Percentiles rank a stretch among this genome's conserved stretches.
Conservation (phyloP, 1,140 invertebrate species). For the Diachasma alloeum region DNA sequence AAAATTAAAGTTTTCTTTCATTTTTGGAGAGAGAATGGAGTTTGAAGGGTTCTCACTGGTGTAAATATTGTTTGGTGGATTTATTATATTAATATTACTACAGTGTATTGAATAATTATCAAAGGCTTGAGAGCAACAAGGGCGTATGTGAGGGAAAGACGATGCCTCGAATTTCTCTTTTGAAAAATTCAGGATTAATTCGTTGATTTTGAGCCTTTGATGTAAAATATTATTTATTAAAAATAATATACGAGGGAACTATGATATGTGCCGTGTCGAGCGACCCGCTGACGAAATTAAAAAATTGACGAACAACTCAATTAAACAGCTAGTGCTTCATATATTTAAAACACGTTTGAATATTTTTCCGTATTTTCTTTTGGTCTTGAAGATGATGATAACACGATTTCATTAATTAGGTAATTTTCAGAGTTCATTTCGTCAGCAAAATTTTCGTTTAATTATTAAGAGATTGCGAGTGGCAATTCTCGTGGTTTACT, state of each 20-base stretch:
- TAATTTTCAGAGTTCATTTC: background rate
- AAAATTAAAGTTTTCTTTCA: background rate
- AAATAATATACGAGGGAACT: background rate
- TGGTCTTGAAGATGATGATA: too few relatives aligned
- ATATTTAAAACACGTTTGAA: too few relatives aligned
- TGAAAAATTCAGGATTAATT: too few relatives aligned
- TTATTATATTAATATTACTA: background rate
- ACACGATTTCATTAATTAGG: too few relatives aligned
- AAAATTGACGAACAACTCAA: background rate
- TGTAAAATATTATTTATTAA: background rate
- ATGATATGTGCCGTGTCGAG: background rate
- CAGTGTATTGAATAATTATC: too few relatives aligned
- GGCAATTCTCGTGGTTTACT: background rate
- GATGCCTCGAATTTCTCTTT: too few relatives aligned
- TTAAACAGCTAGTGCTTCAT: too few relatives aligned
- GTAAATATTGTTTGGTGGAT: background rate
- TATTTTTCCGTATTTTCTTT: too few relatives aligned
- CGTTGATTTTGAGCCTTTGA: too few relatives aligned
- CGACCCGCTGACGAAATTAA: background rate
- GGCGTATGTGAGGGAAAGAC: too few relatives aligned
- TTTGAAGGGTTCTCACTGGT: background rate
- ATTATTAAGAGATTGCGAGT: background rate
- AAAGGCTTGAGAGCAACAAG: too few relatives aligned
- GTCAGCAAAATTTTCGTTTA: background rate
- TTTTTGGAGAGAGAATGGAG: background rate